These are phyloP conservation scores for Linepithema humile DNA, from an alignment of 1,140 invertebrate genomes.

Conservation along the genomic window DNA sequence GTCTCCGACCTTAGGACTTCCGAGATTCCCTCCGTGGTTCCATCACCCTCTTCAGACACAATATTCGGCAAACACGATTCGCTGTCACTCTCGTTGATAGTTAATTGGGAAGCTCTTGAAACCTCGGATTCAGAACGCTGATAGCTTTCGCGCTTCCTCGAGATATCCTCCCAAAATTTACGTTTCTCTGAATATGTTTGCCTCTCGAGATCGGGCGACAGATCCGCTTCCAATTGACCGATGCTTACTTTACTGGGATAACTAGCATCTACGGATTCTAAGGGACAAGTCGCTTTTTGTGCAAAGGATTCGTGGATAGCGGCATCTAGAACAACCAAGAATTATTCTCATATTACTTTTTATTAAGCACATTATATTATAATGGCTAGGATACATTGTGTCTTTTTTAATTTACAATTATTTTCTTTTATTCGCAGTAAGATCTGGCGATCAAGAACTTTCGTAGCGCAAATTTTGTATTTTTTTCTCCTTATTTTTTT, in stretches of 20 bases:
- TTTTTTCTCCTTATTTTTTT: slow-evolving; percentile 13
- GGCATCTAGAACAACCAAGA: slow-evolving; percentile 84
- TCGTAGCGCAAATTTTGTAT: slow-evolving; percentile 26
- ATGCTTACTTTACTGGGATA: slow-evolving; percentile 79
- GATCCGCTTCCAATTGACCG: slow-evolving; percentile 73
- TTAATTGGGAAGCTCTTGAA: slow-evolving; percentile 79
- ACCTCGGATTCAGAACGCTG: slow-evolving; percentile 83
- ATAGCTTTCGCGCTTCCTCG: slow-evolving; percentile 80
- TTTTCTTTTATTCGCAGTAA: slow-evolving; percentile 40
- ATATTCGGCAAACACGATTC: slow-evolving; percentile 78
- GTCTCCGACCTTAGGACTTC: slow-evolving; percentile 75
- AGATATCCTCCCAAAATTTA: slow-evolving; percentile 83
- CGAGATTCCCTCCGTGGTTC: slow-evolving; percentile 54
- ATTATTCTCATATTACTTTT: slow-evolving; percentile 80
- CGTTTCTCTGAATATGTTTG: slow-evolving; percentile 83
- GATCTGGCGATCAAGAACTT: slow-evolving; percentile 60
- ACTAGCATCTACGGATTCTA: slow-evolving; percentile 84
- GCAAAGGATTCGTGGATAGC: slow-evolving; percentile 81
- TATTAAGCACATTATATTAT: slow-evolving; percentile 71
- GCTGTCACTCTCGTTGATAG: slow-evolving; percentile 81
- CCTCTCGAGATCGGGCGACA: slow-evolving; percentile 78
- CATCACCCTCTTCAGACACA: slow-evolving; percentile 74
- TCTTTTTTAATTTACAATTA: slow-evolving; percentile 68
- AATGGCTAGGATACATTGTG: slow-evolving; percentile 58
- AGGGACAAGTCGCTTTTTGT: slow-evolving; percentile 82